Evolutionary conservation across 2,797 vertebrate species (phyloP).

Genomic region (Dicrostonyx torquatus): DNA sequence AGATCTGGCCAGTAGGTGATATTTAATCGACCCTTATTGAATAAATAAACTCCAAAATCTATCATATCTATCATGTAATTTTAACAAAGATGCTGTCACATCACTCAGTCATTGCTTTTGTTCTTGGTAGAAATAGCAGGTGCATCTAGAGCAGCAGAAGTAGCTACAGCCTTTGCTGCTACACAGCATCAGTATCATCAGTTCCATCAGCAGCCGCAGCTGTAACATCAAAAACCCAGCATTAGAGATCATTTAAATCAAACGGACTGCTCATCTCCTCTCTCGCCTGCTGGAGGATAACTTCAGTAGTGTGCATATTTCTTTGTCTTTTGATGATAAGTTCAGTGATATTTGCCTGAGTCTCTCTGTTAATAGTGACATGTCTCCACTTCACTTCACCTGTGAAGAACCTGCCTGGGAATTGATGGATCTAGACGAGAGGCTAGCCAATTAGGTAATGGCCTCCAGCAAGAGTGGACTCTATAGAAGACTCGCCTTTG

Average conservation of each 20-base stretch:
- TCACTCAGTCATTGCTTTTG: not conserved
- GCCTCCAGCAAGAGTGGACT: conserved; percentile 74
- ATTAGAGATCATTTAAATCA: conserved; percentile 30
- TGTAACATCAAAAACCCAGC: conserved; percentile 19
- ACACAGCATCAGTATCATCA: not conserved
- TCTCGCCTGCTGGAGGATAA: conserved; percentile 47
- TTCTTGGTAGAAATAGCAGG: not conserved
- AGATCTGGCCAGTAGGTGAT: not conserved
- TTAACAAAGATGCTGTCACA: not conserved
- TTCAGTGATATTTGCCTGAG: conserved; percentile 59
- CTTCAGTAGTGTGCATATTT: conserved; percentile 57
- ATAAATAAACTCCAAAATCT: not conserved
- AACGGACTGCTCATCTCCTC: not conserved
- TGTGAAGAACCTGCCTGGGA: conserved; percentile 73
- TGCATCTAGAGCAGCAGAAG: not conserved
- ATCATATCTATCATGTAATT: not conserved
- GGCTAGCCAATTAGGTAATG: conserved; percentile 78
- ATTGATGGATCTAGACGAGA: conserved; percentile 69
- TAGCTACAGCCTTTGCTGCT: not conserved
- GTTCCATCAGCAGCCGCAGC: not conserved
- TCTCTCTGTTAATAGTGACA: conserved; percentile 71
- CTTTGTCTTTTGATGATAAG: conserved; percentile 73
- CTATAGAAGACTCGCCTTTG: conserved; percentile 66
- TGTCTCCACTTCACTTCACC: conserved; percentile 69
- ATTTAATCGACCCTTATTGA: not conserved